These are phyloP conservation scores for Disparrhopalites patrizii DNA, from an alignment of 2,888 invertebrate genomes.

Conservation along the genomic window DNA sequence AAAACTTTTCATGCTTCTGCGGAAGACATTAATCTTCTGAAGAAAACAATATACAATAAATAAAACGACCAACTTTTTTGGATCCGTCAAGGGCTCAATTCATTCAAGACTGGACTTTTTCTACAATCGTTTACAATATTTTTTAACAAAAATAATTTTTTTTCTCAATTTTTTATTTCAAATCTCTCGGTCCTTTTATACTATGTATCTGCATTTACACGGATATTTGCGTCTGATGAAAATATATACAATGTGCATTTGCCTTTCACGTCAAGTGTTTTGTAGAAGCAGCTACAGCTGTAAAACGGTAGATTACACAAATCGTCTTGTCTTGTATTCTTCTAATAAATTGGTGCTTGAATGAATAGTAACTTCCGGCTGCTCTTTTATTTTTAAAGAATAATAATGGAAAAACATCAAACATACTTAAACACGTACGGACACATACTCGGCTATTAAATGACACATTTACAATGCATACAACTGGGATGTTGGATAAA, in stretches of 20 bases:
- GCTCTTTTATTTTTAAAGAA: too few relatives aligned
- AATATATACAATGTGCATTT: constrained; percentile 1
- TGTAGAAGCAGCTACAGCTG: not conserved
- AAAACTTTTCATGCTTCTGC: not conserved
- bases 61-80: constrained; percentile 22
- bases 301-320: constrained; percentile 6
- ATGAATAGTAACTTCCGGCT: constrained; percentile 12
- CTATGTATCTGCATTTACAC: not conserved
- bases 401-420: too few relatives aligned
- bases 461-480: too few relatives aligned
- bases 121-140: constrained; percentile 12
- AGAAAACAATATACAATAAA: constrained; percentile 16
- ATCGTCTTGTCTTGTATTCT: constrained; percentile 24
- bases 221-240: too few relatives aligned
- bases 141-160: constrained; percentile 15
- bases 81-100: constrained; percentile 32
- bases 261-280: not conserved
- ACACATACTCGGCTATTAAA: too few relatives aligned
- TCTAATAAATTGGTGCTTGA: constrained; percentile 35
- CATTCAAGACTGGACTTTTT: constrained; percentile 33
- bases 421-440: too few relatives aligned
- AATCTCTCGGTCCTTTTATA: not conserved
- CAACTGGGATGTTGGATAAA: too few relatives aligned
- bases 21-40: not conserved
- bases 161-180: not conserved